Conservation (phyloP, 2,113 vertebrate genomes). For the Chroicocephalus ridibundus region DNA sequence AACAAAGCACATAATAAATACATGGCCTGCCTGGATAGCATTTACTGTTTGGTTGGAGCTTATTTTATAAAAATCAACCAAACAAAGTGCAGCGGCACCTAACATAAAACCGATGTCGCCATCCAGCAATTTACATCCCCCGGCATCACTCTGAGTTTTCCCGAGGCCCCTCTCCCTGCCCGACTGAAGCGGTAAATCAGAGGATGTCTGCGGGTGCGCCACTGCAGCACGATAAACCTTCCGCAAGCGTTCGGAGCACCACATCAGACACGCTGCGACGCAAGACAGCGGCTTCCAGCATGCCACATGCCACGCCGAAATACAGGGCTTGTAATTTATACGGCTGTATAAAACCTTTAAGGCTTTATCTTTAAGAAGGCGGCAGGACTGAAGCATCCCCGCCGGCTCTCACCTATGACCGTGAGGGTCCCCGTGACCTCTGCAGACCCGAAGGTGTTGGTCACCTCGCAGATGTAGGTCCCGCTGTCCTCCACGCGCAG, state of each 20-base stretch:
- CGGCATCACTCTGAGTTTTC: neutral
- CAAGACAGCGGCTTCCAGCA: neutral
- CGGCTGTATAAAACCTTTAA: neutral
- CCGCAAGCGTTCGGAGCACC: neutral
- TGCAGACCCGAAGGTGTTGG: slow-evolving; percentile 96
- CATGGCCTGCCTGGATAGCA: neutral
- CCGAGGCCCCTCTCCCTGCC: neutral
- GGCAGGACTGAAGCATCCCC: neutral
- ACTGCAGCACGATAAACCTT: neutral
- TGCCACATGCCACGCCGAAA: neutral
- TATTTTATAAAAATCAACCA: slow-evolving; percentile 3
- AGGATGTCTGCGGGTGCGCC: fast-evolving
- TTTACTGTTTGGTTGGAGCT: slow-evolving; percentile 19
- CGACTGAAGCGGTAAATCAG: neutral
- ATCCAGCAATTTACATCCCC: neutral
- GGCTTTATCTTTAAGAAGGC: fast-evolving
- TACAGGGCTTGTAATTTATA: neutral
- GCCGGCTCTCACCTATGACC: slow-evolving; percentile 82
- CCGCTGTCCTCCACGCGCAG: slow-evolving; percentile 93
- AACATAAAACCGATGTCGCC: neutral
- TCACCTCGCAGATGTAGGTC: slow-evolving; percentile 97
- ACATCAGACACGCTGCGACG: neutral
- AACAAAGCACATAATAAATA: neutral
- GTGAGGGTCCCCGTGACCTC: slow-evolving; percentile 93
- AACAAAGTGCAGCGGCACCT: neutral